Evolutionary conservation across 1,140 invertebrate genomes (phyloP).

Genomic region (Copidosoma floridanum): DNA sequence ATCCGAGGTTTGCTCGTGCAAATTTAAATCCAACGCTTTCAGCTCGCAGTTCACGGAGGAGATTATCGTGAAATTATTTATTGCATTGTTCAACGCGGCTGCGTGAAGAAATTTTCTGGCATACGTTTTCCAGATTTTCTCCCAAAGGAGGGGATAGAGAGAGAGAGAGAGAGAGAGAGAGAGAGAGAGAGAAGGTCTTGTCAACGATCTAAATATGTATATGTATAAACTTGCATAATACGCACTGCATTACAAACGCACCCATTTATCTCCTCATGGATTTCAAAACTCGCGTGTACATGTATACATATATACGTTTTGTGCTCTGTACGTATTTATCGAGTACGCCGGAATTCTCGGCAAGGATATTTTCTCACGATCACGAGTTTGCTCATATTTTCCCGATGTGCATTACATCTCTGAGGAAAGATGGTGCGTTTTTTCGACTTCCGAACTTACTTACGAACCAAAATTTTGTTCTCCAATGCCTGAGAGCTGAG

Average conservation of each 20-base stretch:
- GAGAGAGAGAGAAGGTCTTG: slow-evolving; percentile 4
- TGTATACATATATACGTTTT: too few species aligned
- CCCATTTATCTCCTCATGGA: slow-evolving; percentile 1
- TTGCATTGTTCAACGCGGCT: too few species aligned
- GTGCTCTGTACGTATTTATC: too few species aligned
- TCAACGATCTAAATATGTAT: slow-evolving; percentile 7
- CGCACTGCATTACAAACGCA: slow-evolving; percentile 5
- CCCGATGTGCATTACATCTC: neutral
- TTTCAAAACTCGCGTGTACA: slow-evolving; percentile 10
- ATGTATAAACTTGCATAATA: slow-evolving; percentile 17
- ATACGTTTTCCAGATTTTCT: too few species aligned
- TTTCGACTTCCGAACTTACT: neutral
- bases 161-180: neutral
- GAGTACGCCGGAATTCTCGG: neutral
- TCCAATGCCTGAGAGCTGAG: too few species aligned
- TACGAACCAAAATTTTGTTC: slow-evolving; percentile 3
- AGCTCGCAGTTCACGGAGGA: too few species aligned
- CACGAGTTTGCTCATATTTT: slow-evolving; percentile 12
- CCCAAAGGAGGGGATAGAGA: neutral
- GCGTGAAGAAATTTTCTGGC: too few species aligned
- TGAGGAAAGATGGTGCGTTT: slow-evolving; percentile 6
- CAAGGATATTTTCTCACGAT: slow-evolving; percentile 26
- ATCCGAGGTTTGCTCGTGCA: too few species aligned
- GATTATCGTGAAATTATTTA: too few species aligned
- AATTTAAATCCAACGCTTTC: too few species aligned